phyloP scores from a whole-genome alignment of 1,140 invertebrate genomes.

The Drosophila mojavensis region DNA sequence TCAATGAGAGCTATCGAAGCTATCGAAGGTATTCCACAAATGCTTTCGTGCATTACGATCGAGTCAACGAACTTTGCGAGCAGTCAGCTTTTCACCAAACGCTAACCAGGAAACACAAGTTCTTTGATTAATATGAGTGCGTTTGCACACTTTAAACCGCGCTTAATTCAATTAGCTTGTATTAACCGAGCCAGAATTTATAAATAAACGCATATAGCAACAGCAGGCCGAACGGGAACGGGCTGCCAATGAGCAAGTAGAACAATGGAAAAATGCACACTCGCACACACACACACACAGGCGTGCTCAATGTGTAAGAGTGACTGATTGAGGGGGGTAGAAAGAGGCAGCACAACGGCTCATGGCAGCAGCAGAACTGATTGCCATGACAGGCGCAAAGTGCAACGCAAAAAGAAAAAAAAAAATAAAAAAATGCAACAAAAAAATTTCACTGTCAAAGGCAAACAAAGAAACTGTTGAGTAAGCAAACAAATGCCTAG shows the following conservation, averaged over 20 bases:
- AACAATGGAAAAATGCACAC: conserved; percentile 53
- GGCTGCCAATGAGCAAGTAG: conserved; percentile 47
- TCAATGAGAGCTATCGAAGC: too few relatives aligned
- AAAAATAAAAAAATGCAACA: conserved; percentile 17
- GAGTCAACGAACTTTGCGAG: conserved; percentile 29
- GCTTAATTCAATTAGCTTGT: conserved; percentile 71
- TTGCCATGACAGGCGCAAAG: conserved; percentile 41
- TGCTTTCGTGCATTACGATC: neutral
- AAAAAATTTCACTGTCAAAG: conserved; percentile 9
- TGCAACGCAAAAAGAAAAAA: conserved; percentile 19
- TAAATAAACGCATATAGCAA: conserved; percentile 66
- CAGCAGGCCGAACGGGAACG: conserved; percentile 26
- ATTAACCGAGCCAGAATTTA: conserved; percentile 40
- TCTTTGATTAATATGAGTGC: conserved; percentile 34
- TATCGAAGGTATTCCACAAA: too few relatives aligned
- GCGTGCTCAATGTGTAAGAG: neutral
- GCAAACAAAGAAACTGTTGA: conserved; percentile 46
- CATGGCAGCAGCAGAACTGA: conserved; percentile 30
- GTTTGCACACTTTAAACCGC: conserved; percentile 27
- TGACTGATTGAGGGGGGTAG: conserved; percentile 29
- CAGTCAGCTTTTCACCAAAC: neutral
- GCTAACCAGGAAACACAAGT: conserved; percentile 35
- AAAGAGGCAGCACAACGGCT: conserved; percentile 14
- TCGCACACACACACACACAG: conserved; percentile 1
- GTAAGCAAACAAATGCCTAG: conserved; percentile 18